Evolutionary conservation across 30 jellyfish, hydroid and myxozoan species (phyloP), one percentile per base, ranked within the genome.

Genomic region (Haliclystus octoradiatus): DNA sequence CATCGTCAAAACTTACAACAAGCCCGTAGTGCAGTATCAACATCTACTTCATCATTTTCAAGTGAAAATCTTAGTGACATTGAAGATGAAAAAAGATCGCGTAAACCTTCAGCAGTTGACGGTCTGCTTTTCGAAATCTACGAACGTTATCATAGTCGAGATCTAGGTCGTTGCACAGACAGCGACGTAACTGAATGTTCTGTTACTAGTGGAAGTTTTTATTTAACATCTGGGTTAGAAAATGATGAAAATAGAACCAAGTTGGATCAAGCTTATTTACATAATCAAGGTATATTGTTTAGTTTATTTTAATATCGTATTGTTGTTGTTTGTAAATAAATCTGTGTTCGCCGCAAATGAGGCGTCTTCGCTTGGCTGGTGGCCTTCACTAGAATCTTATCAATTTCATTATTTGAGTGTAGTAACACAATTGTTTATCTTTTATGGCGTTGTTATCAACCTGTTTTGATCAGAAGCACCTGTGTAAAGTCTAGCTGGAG

Each of bases 41-140:
- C 34, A 0, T 47, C 29, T n/a, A 64, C 57, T 9, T 40, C 57
- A 5, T 40, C 57, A 40, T 40, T 26, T 53, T 26, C 68, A 53
- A 26, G 26, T n/a, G 30, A 26, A 27, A 53, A 53, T 7, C 68
- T 13, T 4, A 13, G 30, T 53, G 30, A n/a, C 23, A 12, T 4
- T 4, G 30, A n/a, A 4, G 30, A 53, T 5, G 30, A n/a, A 12
- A 13, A 53, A 24, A 12, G 26, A 53, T 4, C 30, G 13, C 30
- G 68, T 27, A 80, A 67, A 49, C 64, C 78, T 34, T 80, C 94
- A 27, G 95, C 96, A 15, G 96, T 86, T 31, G 96, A 86, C 68
- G 96, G 96, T 0, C 65, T 86, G 2, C 78, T 86, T 23, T 86
- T 86, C 65, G 96, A 86, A 62, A 86, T 86, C 28, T 86, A 86